Evolutionary conservation across 2,888 invertebrate genomes (phyloP).

Genomic region (Leptothorax acervorum): DNA sequence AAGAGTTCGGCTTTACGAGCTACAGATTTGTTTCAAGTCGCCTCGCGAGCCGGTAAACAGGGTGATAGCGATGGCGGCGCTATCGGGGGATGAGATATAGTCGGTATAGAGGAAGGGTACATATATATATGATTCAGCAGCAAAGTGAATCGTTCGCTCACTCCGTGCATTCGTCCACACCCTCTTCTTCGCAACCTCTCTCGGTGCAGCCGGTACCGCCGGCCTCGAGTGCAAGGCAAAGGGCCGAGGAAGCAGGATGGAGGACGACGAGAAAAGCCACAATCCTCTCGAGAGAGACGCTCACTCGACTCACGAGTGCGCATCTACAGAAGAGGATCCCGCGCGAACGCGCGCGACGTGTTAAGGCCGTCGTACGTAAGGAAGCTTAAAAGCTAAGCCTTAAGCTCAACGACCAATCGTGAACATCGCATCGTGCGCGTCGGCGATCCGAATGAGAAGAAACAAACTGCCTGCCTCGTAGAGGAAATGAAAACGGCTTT

Average conservation of each 20-base stretch:
- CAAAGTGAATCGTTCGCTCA: constrained; percentile 65
- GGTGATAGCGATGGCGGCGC: background rate
- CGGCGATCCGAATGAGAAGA: constrained; percentile 13
- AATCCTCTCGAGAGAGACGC: constrained; percentile 75
- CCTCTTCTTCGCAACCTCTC: constrained; percentile 17
- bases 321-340: constrained; percentile 70
- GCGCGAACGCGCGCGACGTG: constrained; percentile 71
- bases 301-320: constrained; percentile 70
- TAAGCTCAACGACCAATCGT: constrained; percentile 73
- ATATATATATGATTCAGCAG: constrained; percentile 62
- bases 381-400: constrained; percentile 76
- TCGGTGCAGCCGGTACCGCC: constrained; percentile 46
- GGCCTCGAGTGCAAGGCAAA: constrained; percentile 69
- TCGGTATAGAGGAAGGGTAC: background rate
- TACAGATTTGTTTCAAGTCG: constrained; percentile 54
- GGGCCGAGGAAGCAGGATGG: constrained; percentile 38
- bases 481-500: constrained; percentile 29
- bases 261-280: constrained; percentile 66
- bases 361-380: constrained; percentile 72
- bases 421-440: constrained; percentile 59
- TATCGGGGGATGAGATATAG: constrained; percentile 1
- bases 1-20: constrained; percentile 33
- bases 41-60: constrained; percentile 60
- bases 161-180: constrained; percentile 37
- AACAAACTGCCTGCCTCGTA: constrained; percentile 39